Conservation (phyloP, 2,888 invertebrate genomes). For the Drosophila demipolita region DNA sequence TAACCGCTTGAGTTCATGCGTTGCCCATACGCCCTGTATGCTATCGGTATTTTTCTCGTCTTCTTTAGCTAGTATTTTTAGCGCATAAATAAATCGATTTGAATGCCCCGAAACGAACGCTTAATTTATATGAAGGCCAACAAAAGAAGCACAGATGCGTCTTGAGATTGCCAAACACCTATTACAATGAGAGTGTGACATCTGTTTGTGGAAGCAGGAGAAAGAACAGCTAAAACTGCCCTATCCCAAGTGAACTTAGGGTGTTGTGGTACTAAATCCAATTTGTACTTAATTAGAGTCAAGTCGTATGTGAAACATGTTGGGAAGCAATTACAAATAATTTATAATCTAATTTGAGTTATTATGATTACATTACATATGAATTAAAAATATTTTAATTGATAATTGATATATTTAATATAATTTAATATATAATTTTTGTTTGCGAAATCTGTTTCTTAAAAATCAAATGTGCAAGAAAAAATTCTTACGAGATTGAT, state of each 20-base stretch:
- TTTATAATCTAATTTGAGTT: not conserved
- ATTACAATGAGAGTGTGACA: constrained; percentile 28
- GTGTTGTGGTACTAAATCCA: not conserved
- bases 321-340: not conserved
- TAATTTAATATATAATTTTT: not conserved
- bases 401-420: too few species aligned
- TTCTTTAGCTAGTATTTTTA: constrained; percentile 27
- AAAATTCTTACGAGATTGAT: not conserved
- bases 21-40: constrained; percentile 61
- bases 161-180: constrained; percentile 57
- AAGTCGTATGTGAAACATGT: too few species aligned
- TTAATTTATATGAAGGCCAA: constrained; percentile 50
- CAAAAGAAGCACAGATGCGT: not conserved
- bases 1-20: constrained; percentile 50
- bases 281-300: not conserved
- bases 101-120: constrained; percentile 17
- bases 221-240: not conserved
- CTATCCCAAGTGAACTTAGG: constrained; percentile 16
- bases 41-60: constrained; percentile 7
- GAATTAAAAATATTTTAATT: not conserved
- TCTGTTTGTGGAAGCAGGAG: not conserved
- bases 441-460: not conserved
- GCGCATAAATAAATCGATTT: constrained; percentile 46
- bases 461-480: not conserved
- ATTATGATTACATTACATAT: not conserved